Conservation (phyloP, 2,797 vertebrate genomes). For the Enteromius viviparus region DNA sequence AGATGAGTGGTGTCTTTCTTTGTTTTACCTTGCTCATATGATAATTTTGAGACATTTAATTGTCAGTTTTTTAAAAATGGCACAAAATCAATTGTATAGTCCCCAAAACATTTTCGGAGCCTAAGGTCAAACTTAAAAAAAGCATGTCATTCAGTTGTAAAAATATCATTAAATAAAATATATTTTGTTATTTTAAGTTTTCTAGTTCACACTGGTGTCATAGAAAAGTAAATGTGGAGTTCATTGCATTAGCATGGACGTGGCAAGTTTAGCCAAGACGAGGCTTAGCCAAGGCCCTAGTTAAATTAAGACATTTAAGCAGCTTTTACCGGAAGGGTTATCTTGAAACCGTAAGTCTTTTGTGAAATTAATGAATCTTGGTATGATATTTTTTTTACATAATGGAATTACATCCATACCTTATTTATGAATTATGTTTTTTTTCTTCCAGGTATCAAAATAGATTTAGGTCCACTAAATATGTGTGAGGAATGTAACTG, state of each 20-base stretch:
- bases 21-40: neutral
- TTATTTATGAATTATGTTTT: neutral
- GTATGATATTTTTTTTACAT: neutral
- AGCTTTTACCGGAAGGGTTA: neutral
- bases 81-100: neutral
- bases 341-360: neutral
- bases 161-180: too few species aligned
- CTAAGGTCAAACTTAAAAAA: neutral
- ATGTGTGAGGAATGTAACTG: neutral
- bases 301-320: neutral
- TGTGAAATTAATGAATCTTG: neutral
- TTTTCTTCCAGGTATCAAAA: neutral
- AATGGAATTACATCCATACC: neutral
- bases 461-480: neutral
- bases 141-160: neutral
- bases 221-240: neutral
- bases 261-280: neutral
- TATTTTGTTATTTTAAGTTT: neutral
- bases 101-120: neutral
- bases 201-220: too few species aligned
- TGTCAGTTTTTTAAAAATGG: neutral
- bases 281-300: neutral
- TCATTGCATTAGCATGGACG: too few species aligned
- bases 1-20: constrained; percentile 42
- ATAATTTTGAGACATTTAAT: neutral